Conservation (phyloP, 2,113 vertebrate species). For the Plestiodon gilberti region DNA sequence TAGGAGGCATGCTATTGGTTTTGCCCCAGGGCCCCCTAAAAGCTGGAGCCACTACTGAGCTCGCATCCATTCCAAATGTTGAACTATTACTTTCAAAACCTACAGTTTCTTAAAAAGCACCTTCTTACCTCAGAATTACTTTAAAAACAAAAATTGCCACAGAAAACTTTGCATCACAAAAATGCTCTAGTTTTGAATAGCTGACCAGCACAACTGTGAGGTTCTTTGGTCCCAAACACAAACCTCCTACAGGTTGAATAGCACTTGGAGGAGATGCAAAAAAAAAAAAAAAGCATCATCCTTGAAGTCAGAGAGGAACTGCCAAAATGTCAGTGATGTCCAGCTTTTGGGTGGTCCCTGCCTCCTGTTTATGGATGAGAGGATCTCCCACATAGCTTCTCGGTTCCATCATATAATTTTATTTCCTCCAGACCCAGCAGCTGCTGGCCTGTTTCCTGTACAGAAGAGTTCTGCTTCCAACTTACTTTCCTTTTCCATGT, state of each 20-base stretch:
- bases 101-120: not conserved
- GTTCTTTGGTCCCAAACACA: not conserved
- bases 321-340: not conserved
- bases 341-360: conserved; percentile 15
- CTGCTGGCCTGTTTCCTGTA: conserved; percentile 13
- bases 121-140: not conserved
- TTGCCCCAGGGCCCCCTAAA: no score
- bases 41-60: no score
- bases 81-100: not conserved
- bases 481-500: conserved; percentile 23
- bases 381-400: conserved; percentile 22
- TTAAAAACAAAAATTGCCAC: not conserved
- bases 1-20: no score
- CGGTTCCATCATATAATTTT: conserved; percentile 35
- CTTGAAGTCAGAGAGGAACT: not conserved
- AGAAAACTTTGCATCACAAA: not conserved
- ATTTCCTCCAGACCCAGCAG: conserved; percentile 30
- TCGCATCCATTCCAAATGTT: not conserved
- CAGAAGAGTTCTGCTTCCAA: conserved; percentile 27
- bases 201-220: not conserved
- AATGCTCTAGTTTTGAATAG: not conserved
- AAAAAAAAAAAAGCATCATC: no score
- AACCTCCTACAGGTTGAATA: no score
- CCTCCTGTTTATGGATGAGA: conserved; percentile 25
- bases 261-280: no score